Evolutionary conservation across 2,888 invertebrate genomes (phyloP), one percentile per base, ranked within the genome.

Genomic region (Cheilosia grossa): DNA sequence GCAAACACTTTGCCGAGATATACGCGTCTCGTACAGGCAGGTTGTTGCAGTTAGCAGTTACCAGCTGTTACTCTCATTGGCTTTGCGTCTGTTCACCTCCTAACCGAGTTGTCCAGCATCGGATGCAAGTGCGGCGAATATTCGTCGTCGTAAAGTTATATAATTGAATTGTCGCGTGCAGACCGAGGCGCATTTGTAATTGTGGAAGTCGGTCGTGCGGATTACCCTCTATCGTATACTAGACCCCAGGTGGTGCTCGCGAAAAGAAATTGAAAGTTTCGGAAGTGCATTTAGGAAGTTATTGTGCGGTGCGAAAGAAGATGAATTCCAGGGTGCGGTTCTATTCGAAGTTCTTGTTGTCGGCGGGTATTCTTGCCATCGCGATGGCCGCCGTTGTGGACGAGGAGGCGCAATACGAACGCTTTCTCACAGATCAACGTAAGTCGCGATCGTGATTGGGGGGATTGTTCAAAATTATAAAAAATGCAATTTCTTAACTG

Each of bases 141-240:
- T 30, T 47, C 64, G 59, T 74, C 74, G 80, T 40, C 74, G 80
- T 40, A 81, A 85, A 85, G 80, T 85, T 85, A 85, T 85, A 85
- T 85, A 85, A 85, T 85, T 85, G 85, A 85, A 85, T 81, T 85
- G 85, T 81, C 80, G 80, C 80, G 85, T 81, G 85, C 75, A 67
- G 80, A 56, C 59, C 24, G 75, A 51, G 80, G 72, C 67, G 81
- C 85, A 85, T 85, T 85, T 81, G 85, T 63, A 30, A 85, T 85
- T 81, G 80, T 80, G 80, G 80, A 77, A 80, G 80, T 72, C 85
- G 85, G 72, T 85, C 72, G 85, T 85, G 85, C 85, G 85, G 85
- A 85, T 74, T 80, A 70, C 5, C 30, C 44, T 47, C 47, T 7
- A 54, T 47, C 59, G 10, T 37, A 47, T n/a, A 77, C 59, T 17